Evolutionary conservation across 37 sponge, comb jelly and placozoan genomes (phyloP).

Genomic region (Tethya wilhelma): DNA sequence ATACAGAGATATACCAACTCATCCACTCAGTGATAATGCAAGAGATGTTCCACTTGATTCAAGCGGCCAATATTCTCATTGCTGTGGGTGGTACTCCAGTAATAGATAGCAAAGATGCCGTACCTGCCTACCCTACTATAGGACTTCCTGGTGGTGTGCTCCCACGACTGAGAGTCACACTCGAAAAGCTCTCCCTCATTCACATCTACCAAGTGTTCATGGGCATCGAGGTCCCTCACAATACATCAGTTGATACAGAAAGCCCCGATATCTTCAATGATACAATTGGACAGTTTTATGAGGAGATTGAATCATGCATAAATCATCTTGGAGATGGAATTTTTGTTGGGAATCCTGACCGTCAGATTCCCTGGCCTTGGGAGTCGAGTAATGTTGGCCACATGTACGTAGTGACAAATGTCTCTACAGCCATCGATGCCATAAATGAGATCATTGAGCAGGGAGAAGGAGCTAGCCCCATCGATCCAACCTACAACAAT

Average conservation of each 20-base stretch:
- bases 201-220: slow-evolving; percentile 54
- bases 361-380: slow-evolving; percentile 50
- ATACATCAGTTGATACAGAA: background rate
- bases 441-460: slow-evolving; percentile 52
- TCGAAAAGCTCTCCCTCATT: slow-evolving; percentile 24
- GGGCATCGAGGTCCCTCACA: slow-evolving; percentile 38
- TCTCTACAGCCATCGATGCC: slow-evolving; percentile 24
- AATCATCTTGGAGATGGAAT: background rate
- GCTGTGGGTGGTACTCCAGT: slow-evolving; percentile 49
- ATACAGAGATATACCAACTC: slow-evolving; percentile 27
- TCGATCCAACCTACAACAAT: slow-evolving; percentile 35
- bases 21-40: slow-evolving; percentile 51
- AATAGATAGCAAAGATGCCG: slow-evolving; percentile 23
- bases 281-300: slow-evolving; percentile 73
- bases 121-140: slow-evolving; percentile 37
- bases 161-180: slow-evolving; percentile 19
- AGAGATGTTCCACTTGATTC: slow-evolving; percentile 67
- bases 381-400: background rate
- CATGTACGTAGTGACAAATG: slow-evolving; percentile 10
- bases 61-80: slow-evolving; percentile 59
- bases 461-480: slow-evolving; percentile 51
- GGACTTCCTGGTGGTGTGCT: slow-evolving; percentile 57
- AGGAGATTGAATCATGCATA: slow-evolving; percentile 46
- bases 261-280: background rate
- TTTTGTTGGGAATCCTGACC: background rate